Percentiles rank a stretch among this genome's conserved stretches.
phyloP scores from a whole-genome alignment of 2,797 vertebrate species.

The Sphenodon punctatus region DNA sequence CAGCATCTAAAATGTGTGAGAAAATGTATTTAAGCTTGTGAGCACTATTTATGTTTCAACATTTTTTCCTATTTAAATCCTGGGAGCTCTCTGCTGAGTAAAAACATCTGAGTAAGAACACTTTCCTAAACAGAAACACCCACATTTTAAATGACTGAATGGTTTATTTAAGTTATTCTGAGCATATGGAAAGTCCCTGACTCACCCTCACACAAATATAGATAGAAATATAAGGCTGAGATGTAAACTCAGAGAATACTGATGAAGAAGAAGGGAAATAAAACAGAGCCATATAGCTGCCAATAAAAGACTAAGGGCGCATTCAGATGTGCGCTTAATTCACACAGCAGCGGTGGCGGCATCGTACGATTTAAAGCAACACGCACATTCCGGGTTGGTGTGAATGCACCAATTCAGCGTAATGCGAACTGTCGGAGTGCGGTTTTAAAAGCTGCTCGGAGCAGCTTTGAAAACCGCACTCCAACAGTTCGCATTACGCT shows the following conservation, averaged over 20 bases:
- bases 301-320: neutral
- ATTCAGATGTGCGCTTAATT: neutral
- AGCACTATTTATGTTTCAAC: constrained; percentile 59
- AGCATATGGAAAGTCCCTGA: constrained; percentile 60
- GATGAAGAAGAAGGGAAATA: constrained; percentile 5
- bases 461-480: no score
- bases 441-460: no score
- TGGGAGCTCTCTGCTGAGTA: constrained; percentile 36
- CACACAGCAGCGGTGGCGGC: fast-evolving
- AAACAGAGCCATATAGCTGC: neutral
- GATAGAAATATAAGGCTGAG: constrained; percentile 19
- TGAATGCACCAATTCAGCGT: no score
- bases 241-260: constrained; percentile 29
- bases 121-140: constrained; percentile 50
- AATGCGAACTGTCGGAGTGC: no score
- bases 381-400: no score
- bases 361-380: neutral
- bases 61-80: constrained; percentile 64
- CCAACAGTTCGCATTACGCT: no score
- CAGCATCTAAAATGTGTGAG: constrained; percentile 47
- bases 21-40: constrained; percentile 51
- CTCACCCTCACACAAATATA: constrained; percentile 29
- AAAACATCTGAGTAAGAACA: constrained; percentile 71
- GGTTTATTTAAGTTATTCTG: constrained; percentile 60
- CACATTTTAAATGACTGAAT: constrained; percentile 54